phyloP scores from a whole-genome alignment of 2,113 vertebrate species.

The Scartelaos histophorus region DNA sequence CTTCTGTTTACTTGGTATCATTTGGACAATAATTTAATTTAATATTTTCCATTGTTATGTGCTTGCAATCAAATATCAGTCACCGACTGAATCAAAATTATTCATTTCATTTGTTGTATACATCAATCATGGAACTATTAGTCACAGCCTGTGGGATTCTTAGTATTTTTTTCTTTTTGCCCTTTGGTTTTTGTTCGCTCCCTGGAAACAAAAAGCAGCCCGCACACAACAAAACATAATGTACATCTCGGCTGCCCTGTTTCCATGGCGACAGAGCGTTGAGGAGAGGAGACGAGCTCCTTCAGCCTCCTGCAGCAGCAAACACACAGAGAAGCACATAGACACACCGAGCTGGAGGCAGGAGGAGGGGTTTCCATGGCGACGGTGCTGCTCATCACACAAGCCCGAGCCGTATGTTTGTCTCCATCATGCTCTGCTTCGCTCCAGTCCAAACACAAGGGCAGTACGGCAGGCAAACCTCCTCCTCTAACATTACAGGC shows the following conservation, averaged over 20 bases:
- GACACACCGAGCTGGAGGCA: constrained; percentile 36
- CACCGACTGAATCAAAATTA: not conserved
- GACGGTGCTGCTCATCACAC: constrained; percentile 71
- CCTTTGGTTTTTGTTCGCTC: constrained; percentile 24
- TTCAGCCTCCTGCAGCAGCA: constrained; percentile 39
- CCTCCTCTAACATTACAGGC: not conserved
- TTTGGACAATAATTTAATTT: not conserved
- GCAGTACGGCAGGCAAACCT: constrained; percentile 12
- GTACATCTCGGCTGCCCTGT: constrained; percentile 72
- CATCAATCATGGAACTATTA: not conserved
- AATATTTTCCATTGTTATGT: not conserved
- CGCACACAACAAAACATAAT: constrained; percentile 39
- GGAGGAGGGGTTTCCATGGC: constrained; percentile 81
- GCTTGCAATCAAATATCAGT: not conserved
- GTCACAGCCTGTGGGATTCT: not conserved
- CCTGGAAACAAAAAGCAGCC: constrained; percentile 48
- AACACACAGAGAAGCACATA: constrained; percentile 12
- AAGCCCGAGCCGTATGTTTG: constrained; percentile 56
- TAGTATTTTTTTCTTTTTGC: not conserved
- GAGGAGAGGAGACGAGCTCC: constrained; percentile 54
- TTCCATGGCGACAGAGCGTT: constrained; percentile 75
- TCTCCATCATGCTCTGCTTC: constrained; percentile 38
- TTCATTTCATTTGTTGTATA: not conserved
- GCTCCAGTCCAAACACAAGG: constrained; percentile 21
- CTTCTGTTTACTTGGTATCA: no score